phyloP scores from a whole-genome alignment of 2,113 vertebrate genomes.

The Poeciliopsis prolifica region DNA sequence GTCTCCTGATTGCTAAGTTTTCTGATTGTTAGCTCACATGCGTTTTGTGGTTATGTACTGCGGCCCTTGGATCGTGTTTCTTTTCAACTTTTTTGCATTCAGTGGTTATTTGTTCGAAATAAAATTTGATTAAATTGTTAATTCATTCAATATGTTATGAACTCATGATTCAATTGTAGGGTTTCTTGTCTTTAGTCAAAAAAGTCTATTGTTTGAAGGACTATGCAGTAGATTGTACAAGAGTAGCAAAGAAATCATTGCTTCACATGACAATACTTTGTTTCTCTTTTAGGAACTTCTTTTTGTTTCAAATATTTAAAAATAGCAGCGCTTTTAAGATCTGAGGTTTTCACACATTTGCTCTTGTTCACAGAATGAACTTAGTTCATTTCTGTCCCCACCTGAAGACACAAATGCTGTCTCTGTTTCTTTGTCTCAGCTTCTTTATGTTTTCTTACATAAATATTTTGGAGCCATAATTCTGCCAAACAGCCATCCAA shows the following conservation, averaged over 20 bases:
- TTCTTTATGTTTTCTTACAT: not conserved
- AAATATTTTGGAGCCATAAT: constrained; percentile 23
- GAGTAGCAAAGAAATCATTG: not conserved
- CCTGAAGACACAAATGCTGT: constrained; percentile 1
- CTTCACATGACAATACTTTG: not conserved
- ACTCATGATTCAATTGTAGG: not conserved
- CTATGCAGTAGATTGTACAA: not conserved
- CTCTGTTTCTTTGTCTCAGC: not conserved
- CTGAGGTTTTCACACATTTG: not conserved
- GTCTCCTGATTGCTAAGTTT: not conserved
- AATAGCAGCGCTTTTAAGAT: not conserved
- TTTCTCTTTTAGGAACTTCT: not conserved
- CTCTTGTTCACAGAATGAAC: constrained; percentile 2
- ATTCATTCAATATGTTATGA: not conserved
- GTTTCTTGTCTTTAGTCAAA: not conserved
- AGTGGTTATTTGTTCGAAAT: not conserved
- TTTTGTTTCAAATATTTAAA: not conserved
- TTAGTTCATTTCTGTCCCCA: constrained; percentile 8
- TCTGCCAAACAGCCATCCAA: constrained; percentile 16
- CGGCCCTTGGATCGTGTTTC: not conserved
- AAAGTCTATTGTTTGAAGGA: not conserved
- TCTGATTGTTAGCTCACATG: too few species aligned
- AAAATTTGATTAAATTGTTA: not conserved
- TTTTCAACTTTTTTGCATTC: not conserved
- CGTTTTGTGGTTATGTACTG: not conserved